Percentiles rank a stretch among this genome's conserved stretches.
phyloP scores from a whole-genome alignment of 2,888 invertebrate species.

The Sinhomidia bicolor region DNA sequence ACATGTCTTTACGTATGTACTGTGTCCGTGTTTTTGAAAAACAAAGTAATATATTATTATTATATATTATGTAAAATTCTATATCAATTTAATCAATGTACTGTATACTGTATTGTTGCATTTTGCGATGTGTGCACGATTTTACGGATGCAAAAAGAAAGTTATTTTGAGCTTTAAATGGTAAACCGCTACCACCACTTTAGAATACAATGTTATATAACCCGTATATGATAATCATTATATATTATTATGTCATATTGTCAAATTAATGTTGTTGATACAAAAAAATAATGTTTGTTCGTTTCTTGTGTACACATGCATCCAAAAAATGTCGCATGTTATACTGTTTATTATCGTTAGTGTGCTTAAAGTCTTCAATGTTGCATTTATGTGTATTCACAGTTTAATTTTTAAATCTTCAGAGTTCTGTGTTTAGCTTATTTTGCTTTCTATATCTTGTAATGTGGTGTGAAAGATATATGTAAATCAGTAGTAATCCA shows the following conservation, averaged over 20 bases:
- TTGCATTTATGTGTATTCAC: constrained; percentile 12
- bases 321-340: constrained; percentile 36
- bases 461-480: neutral
- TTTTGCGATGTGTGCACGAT: constrained; percentile 50
- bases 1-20: constrained; percentile 13
- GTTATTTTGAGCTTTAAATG: constrained; percentile 69
- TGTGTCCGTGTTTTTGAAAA: constrained; percentile 21
- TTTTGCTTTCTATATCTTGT: neutral
- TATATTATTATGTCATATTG: constrained; percentile 39
- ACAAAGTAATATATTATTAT: constrained; percentile 38
- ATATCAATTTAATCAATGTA: constrained; percentile 32
- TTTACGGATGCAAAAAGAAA: constrained; percentile 28
- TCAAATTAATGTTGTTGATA: constrained; percentile 10
- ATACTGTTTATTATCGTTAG: neutral
- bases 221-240: constrained; percentile 4
- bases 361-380: neutral
- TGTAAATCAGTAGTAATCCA: neutral
- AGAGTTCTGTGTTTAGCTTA: constrained; percentile 19
- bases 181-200: constrained; percentile 41
- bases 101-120: constrained; percentile 37
- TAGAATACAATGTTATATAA: constrained; percentile 48
- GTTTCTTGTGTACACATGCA: neutral
- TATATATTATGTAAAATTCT: neutral
- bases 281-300: neutral
- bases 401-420: constrained; percentile 21